These are phyloP conservation scores for Telmatochromis sp. DNA, from an alignment of 2,113 vertebrate species.

Conservation along the genomic window DNA sequence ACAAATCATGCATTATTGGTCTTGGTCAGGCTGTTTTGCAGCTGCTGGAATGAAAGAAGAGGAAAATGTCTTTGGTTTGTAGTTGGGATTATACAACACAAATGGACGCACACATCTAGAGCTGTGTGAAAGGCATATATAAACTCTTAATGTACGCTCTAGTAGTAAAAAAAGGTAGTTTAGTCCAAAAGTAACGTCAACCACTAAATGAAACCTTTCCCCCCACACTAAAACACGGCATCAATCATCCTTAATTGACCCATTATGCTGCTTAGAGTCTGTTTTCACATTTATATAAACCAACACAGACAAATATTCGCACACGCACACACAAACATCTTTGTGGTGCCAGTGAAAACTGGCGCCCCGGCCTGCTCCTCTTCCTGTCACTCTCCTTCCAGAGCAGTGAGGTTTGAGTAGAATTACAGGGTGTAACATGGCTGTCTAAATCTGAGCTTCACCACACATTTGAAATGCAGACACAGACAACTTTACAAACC, in stretches of 20 bases:
- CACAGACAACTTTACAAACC: constrained; percentile 25
- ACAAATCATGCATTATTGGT: neutral
- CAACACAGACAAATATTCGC: neutral
- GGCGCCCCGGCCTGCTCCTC: neutral
- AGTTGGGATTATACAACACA: neutral
- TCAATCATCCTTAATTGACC: neutral
- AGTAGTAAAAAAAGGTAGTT: neutral
- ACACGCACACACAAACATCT: neutral
- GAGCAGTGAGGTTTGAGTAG: constrained; percentile 26
- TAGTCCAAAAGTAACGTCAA: neutral
- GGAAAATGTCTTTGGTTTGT: neutral
- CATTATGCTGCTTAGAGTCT: neutral
- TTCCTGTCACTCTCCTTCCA: constrained; percentile 40
- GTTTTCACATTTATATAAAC: neutral
- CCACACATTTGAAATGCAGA: constrained; percentile 45
- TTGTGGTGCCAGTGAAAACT: neutral
- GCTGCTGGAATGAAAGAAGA: neutral
- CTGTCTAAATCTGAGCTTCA: constrained; percentile 50
- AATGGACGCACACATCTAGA: neutral
- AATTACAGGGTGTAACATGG: constrained; percentile 57
- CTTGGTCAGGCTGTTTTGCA: neutral
- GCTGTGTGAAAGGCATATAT: neutral
- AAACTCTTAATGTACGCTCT: neutral
- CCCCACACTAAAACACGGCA: neutral
- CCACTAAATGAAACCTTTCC: neutral